phyloP scores from a whole-genome alignment of 1,140 invertebrate genomes.

The Cylas formicarius region DNA sequence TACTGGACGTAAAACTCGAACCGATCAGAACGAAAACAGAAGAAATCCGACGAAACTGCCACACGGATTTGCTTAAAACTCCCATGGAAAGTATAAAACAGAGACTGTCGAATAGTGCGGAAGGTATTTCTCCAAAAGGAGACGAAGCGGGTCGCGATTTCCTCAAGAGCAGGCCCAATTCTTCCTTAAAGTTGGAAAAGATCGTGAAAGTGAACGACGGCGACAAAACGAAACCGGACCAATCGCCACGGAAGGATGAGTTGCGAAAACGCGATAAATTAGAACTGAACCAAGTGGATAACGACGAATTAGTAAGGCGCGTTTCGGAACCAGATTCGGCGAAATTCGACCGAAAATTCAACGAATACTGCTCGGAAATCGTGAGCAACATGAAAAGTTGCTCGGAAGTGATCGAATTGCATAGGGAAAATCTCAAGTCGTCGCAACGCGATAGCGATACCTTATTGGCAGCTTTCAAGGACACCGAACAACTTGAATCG shows the following conservation, averaged over 20 bases:
- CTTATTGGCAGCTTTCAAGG: constrained; percentile 42
- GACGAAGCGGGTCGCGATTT: constrained; percentile 4
- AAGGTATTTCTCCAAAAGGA: background rate
- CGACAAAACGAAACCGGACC: constrained; percentile 6
- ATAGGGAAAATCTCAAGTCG: constrained; percentile 43
- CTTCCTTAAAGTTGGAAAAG: constrained; percentile 20
- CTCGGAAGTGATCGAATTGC: constrained; percentile 44
- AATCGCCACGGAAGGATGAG: too few relatives aligned
- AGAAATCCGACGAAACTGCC: constrained; percentile 2
- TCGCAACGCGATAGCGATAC: constrained; percentile 43
- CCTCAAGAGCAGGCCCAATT: constrained; percentile 14
- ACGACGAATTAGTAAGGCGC: constrained; percentile 4
- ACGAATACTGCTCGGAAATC: constrained; percentile 44
- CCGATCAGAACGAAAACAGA: constrained; percentile 13
- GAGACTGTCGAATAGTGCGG: constrained; percentile 1
- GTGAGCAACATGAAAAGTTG: constrained; percentile 46
- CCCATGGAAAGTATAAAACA: constrained; percentile 25
- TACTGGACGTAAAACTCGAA: constrained; percentile 26
- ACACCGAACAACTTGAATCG: constrained; percentile 36
- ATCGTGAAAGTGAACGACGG: too few relatives aligned
- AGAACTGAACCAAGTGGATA: background rate
- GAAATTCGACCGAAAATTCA: constrained; percentile 29
- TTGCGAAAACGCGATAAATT: background rate
- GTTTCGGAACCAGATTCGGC: too few relatives aligned
- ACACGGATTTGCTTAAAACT: constrained; percentile 7